These are phyloP conservation scores for Drosophila quasianomalipes DNA, from an alignment of 2,888 invertebrate genomes.

Conservation along the genomic window DNA sequence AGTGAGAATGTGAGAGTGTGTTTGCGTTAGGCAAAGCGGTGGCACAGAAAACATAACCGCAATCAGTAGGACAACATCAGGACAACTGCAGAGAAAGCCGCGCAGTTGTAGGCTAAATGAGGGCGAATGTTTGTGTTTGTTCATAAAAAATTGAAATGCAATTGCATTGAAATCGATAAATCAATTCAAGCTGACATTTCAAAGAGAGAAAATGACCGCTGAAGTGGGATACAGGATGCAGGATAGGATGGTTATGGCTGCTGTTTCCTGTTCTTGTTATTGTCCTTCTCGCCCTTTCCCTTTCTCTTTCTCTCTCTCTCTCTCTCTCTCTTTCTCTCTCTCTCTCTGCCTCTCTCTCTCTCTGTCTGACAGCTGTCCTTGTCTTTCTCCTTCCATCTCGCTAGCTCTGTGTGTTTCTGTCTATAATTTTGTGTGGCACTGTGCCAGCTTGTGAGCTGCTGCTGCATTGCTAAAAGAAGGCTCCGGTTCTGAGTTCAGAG, in stretches of 20 bases:
- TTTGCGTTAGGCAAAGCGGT: slow-evolving; percentile 23
- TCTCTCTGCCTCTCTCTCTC: background rate
- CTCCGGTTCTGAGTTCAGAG: slow-evolving; percentile 31
- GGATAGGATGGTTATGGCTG: slow-evolving; percentile 22
- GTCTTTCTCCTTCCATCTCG: background rate
- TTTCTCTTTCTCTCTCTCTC: background rate
- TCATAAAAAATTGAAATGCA: slow-evolving; percentile 62
- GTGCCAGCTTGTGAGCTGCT: slow-evolving; percentile 33
- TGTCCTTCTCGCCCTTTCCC: background rate
- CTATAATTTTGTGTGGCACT: slow-evolving; percentile 27
- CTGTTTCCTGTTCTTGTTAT: slow-evolving; percentile 3
- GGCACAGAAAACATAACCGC: slow-evolving; percentile 46
- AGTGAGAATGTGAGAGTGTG: slow-evolving; percentile 7
- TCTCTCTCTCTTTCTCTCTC: background rate
- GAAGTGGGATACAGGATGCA: slow-evolving; percentile 30
- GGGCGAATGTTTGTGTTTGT: slow-evolving; percentile 50
- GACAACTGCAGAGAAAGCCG: slow-evolving; percentile 38
- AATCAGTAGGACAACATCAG: slow-evolving; percentile 49
- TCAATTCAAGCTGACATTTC: slow-evolving; percentile 59
- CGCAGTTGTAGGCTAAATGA: background rate
- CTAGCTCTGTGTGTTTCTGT: slow-evolving; percentile 2
- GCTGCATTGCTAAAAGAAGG: slow-evolving; percentile 19
- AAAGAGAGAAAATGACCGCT: slow-evolving; percentile 19
- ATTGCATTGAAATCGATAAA: slow-evolving; percentile 69
- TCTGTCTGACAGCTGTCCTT: background rate